Base-by-base conservation (phyloP, 1,140 invertebrate species). In the Cecropterus lyciades region DNA sequence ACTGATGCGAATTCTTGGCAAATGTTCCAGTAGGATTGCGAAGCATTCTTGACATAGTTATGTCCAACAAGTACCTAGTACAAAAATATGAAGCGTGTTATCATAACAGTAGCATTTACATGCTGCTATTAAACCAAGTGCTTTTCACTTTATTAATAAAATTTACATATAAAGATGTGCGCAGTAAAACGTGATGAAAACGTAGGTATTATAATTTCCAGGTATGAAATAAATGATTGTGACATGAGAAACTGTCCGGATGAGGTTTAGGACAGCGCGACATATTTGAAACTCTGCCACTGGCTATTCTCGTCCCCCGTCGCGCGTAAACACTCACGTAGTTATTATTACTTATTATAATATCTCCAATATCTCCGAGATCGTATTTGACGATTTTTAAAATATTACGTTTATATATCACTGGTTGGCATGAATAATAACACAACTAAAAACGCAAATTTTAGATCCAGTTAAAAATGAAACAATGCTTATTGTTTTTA, bases 231-330 rank as follows among this genome's bases (percentile, higher is more conserved):
- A 72, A 75, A 75, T 67, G 70, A 72, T 72, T 75, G 63, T 79
- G 80, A 78, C 73, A 75, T 59, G 74, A 78, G 69, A 82, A 79
- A 75, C 65, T 79, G 72, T 57, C 69, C 73, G 77, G 79, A 75
- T 82, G 75, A 75, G 75, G 71, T 82, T 86, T 84, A 80, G 82
- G 78, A 82, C 82, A 80, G 72, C 30, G 76, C 84, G 85, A 89
- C 87, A 91, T 91, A 91, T 91, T 89, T 91, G 89, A 91, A 91
- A 79, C 89, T 82, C 76, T 91, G 89, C 89, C 89, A 91, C 82
- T 69, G 71, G 72, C 67, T 91, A 91, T 91, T 91, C 73, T 81
- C 55, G 81, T 78, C 76, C 37, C 33, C 69, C 42, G 70, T 56
- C 69, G 70, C 75, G 76, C 86, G 82, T 89, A 91, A 91, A 91